Conservation (phyloP, 1,140 invertebrate genomes). For the Microvelia longipes region DNA sequence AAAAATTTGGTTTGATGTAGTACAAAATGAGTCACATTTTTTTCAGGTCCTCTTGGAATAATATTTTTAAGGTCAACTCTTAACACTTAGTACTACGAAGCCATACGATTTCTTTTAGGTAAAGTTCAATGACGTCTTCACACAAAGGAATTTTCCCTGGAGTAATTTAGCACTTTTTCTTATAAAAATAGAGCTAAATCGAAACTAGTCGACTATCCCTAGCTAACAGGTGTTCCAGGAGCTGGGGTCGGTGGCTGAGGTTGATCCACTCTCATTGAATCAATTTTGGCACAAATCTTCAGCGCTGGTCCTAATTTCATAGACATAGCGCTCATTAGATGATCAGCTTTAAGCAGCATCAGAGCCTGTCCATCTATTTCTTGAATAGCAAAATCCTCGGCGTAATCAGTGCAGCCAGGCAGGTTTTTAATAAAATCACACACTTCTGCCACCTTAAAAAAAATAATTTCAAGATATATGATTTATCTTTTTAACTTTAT, state of each 20-base stretch:
- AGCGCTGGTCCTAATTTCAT: constrained; percentile 89
- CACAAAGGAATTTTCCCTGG: too few species aligned
- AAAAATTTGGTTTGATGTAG: too few species aligned
- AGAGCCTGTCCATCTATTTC: constrained; percentile 92
- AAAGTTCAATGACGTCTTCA: too few species aligned
- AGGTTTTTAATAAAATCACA: constrained; percentile 24
- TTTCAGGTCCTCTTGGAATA: too few species aligned
- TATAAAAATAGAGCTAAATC: not conserved
- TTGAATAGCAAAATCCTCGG: constrained; percentile 85
- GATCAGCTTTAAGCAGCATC: constrained; percentile 84
- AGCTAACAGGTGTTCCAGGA: too few species aligned
- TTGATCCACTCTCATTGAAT: constrained; percentile 48
- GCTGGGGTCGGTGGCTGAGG: too few species aligned
- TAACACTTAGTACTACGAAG: too few species aligned
- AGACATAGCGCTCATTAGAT: constrained; percentile 83
- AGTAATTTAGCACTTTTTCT: not conserved
- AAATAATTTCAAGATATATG: not conserved
- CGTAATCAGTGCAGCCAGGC: constrained; percentile 82
- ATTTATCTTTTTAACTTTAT: too few species aligned
- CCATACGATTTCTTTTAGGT: too few species aligned
- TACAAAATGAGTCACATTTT: too few species aligned
- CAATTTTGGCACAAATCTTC: constrained; percentile 81
- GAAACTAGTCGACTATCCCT: too few species aligned
- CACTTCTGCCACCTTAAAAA: constrained; percentile 23
- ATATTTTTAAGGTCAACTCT: too few species aligned